Percentiles rank a stretch among this genome's conserved stretches.
Conservation (phyloP, 2,113 vertebrate genomes). For the Nyctereutes procyonoides region DNA sequence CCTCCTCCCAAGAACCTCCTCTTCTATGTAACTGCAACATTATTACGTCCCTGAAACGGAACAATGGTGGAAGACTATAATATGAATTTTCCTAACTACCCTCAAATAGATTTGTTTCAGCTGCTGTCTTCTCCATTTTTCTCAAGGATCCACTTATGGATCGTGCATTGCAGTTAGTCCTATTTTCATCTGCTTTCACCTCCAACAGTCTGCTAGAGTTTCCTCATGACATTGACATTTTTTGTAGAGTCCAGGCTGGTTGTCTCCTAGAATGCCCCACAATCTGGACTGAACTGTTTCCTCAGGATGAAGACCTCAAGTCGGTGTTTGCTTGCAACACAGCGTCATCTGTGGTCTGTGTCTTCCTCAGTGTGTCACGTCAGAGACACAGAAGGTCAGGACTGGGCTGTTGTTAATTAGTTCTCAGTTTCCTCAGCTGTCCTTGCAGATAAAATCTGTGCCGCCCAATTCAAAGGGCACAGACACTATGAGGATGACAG, state of each 20-base stretch:
- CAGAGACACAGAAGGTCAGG: accelerated
- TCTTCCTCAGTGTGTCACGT: neutral
- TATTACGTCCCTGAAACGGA: neutral
- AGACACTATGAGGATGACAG: neutral
- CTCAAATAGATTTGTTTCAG: neutral
- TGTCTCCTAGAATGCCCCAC: neutral
- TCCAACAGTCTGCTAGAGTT: neutral
- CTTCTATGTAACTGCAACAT: neutral
- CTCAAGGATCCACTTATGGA: neutral
- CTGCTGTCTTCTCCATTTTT: neutral
- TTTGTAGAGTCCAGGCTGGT: neutral
- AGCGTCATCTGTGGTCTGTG: neutral
- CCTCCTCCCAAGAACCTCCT: neutral
- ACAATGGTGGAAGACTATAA: neutral
- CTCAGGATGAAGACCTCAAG: neutral
- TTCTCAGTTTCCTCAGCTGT: neutral
- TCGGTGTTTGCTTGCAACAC: neutral
- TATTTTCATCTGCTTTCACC: neutral
- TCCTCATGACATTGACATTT: neutral
- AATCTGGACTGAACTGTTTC: neutral
- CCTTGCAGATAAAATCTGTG: neutral
- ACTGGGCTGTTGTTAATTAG: no score
- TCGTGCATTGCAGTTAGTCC: neutral
- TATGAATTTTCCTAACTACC: neutral
- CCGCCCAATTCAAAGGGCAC: neutral